A percentile compares a stretch with the other conserved stretches of the same genome.
Conservation (phyloP, 2,113 vertebrate species). For the Microcebus griseorufus region DNA sequence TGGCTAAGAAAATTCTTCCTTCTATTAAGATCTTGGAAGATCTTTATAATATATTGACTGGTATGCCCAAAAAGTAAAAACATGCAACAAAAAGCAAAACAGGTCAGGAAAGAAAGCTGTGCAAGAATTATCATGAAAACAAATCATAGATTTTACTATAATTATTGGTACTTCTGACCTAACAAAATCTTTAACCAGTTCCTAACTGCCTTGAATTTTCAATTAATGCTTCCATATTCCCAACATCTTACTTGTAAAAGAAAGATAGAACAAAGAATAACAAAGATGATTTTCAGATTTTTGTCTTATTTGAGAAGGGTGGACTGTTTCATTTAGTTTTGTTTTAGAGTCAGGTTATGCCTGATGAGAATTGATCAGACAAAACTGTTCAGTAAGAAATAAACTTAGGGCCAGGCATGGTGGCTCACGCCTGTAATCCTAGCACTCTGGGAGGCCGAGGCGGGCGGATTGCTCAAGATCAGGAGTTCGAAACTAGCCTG, state of each 20-base stretch:
- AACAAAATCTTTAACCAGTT: background rate
- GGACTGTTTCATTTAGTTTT: background rate
- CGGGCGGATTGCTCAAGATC: too few species aligned
- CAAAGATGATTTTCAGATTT: background rate
- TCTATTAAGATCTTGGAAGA: slow-evolving; percentile 12
- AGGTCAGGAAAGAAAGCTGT: background rate
- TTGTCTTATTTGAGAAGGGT: too few species aligned
- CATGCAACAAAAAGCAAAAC: background rate
- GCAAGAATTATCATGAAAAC: background rate
- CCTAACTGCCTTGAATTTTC: background rate
- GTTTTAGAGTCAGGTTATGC: background rate
- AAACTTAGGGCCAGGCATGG: rapidly evolving
- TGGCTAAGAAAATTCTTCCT: slow-evolving; percentile 15
- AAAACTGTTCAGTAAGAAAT: background rate
- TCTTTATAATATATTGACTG: background rate
- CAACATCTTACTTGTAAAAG: background rate
- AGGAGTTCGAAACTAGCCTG: too few species aligned
- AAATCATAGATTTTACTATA: slow-evolving; percentile 4
- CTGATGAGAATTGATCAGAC: background rate
- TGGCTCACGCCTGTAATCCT: too few species aligned
- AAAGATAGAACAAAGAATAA: background rate
- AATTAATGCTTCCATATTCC: background rate
- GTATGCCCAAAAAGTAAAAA: background rate
- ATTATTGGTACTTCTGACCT: slow-evolving; percentile 1
- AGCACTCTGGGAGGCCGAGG: too few species aligned